These are phyloP conservation scores for Molossus molossus DNA, from an alignment of 2,797 vertebrate genomes.

Conservation along the genomic window DNA sequence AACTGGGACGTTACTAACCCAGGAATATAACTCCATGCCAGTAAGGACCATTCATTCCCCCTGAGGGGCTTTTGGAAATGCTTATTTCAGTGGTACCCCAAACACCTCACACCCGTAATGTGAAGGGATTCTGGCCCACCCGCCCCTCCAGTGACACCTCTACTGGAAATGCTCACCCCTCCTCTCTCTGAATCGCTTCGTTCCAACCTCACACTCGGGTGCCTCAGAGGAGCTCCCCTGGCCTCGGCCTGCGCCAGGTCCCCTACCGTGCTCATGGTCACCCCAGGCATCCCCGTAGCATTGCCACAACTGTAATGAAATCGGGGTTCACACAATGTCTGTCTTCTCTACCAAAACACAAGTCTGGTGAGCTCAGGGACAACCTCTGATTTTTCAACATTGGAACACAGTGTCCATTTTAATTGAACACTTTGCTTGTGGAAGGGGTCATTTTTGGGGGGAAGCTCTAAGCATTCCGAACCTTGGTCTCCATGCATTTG, in stretches of 20 bases:
- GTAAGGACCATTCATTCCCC: too few relatives aligned
- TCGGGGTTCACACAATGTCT: not conserved
- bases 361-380: not conserved
- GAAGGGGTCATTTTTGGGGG: not conserved
- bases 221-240: not conserved
- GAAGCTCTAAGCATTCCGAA: not conserved
- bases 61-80: too few relatives aligned
- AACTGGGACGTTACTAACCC: too few relatives aligned
- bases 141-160: not conserved
- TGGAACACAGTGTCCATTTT: not conserved
- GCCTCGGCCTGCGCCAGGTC: fast-evolving
- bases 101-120: too few relatives aligned
- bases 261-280: too few relatives aligned
- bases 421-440: not conserved
- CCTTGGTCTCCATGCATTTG: not conserved
- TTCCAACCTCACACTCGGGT: not conserved
- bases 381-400: not conserved
- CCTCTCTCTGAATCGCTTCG: not conserved
- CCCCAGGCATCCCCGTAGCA: fast-evolving
- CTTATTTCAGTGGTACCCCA: too few relatives aligned
- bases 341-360: not conserved
- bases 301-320: not conserved
- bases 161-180: not conserved
- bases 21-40: too few relatives aligned
- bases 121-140: too few relatives aligned